Percentiles rank a stretch among this genome's conserved stretches.
Conservation (phyloP, 2,888 invertebrate species). For the Ophioninae sp. region DNA sequence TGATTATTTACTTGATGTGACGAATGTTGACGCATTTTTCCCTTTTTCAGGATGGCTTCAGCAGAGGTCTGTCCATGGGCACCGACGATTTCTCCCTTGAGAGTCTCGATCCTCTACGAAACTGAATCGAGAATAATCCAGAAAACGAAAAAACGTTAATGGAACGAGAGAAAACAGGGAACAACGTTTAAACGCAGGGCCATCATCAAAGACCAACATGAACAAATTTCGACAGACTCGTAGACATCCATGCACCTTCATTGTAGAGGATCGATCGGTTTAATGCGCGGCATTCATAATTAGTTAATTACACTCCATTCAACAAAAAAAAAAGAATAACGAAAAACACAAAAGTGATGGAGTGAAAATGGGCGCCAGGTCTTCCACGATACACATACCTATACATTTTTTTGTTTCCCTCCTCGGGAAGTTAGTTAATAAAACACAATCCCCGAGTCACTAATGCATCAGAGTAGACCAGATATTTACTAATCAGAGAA, state of each 20-base stretch:
- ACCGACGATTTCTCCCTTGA: slow-evolving; percentile 97
- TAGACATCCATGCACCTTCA: slow-evolving; percentile 42
- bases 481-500: slow-evolving; percentile 16
- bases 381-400: slow-evolving; percentile 15
- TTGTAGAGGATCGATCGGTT: slow-evolving; percentile 30
- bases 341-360: slow-evolving; percentile 39
- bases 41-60: slow-evolving; percentile 90
- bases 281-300: slow-evolving; percentile 75
- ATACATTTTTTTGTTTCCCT: slow-evolving; percentile 23
- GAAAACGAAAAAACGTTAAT: slow-evolving; percentile 33
- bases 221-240: slow-evolving; percentile 19
- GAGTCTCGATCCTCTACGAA: slow-evolving; percentile 95
- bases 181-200: slow-evolving; percentile 26
- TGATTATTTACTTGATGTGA: slow-evolving; percentile 32
- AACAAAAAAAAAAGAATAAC: slow-evolving; percentile 11
- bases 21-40: neutral
- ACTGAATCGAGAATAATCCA: slow-evolving; percentile 77
- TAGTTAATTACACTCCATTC: slow-evolving; percentile 76
- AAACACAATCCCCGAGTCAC: slow-evolving; percentile 39
- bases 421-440: slow-evolving; percentile 16
- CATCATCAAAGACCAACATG: neutral
- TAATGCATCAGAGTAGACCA: slow-evolving; percentile 34
- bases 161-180: slow-evolving; percentile 32
- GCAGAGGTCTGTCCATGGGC: slow-evolving; percentile 92
- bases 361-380: slow-evolving; percentile 22